A percentile compares a stretch with the other conserved stretches of the same genome.
Conservation (phyloP, 2,888 invertebrate genomes). For the Trachelus iudaicus region DNA sequence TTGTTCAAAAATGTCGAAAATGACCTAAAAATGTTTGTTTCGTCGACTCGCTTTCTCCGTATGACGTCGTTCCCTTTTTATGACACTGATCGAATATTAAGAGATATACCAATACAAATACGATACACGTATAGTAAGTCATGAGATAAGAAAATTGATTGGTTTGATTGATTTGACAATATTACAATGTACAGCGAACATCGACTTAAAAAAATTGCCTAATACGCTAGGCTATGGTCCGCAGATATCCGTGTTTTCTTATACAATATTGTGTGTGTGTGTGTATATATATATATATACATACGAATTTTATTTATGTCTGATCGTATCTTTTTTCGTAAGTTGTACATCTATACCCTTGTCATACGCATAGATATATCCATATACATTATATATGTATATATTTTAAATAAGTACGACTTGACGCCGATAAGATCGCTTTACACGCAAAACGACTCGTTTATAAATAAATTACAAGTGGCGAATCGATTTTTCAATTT, state of each 20-base stretch:
- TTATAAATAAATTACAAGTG: too few relatives aligned
- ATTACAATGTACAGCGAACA: constrained; percentile 37
- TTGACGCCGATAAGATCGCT: not conserved
- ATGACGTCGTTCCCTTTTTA: not conserved
- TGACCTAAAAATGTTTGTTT: not conserved
- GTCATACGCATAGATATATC: not conserved
- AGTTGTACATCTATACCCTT: not conserved
- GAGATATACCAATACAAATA: constrained; percentile 16
- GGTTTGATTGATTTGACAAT: constrained; percentile 12
- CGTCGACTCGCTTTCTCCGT: not conserved
- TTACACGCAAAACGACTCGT: not conserved
- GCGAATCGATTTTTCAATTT: not conserved
- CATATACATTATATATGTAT: not conserved
- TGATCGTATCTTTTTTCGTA: not conserved
- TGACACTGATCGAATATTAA: constrained; percentile 1
- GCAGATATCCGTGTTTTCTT: constrained; percentile 35
- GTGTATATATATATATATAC: constrained; percentile 15
- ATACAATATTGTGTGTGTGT: constrained; percentile 16
- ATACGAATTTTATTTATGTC: constrained; percentile 14
- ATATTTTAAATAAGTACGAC: not conserved
- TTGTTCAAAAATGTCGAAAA: not conserved
- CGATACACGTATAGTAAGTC: constrained; percentile 18
- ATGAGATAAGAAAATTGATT: constrained; percentile 18
- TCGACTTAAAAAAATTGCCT: constrained; percentile 45
- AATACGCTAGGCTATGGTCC: constrained; percentile 49